phyloP scores from a whole-genome alignment of 2,113 vertebrate genomes.

The Cyphomyrus discorhynchus region DNA sequence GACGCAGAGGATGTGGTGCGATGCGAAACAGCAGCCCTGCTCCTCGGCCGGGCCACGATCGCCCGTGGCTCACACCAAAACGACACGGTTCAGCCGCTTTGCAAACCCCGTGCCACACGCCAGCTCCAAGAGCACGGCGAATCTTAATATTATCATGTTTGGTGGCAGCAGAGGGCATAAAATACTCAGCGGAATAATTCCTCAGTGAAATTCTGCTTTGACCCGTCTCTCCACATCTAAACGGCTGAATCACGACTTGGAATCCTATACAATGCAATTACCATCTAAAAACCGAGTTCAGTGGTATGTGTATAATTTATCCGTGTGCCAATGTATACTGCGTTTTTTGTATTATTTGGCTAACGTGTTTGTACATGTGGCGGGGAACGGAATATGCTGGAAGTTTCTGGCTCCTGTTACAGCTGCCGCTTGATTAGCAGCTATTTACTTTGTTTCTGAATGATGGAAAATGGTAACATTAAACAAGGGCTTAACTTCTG shows the following conservation, averaged over 20 bases:
- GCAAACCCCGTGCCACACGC: not conserved
- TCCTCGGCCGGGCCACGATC: not conserved
- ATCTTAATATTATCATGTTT: not conserved
- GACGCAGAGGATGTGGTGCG: conserved; percentile 4
- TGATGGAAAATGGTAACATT: not conserved
- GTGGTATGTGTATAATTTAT: not conserved
- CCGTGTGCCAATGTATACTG: not conserved
- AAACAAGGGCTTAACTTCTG: not conserved
- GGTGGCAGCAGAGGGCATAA: not conserved
- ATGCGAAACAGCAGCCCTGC: conserved; percentile 11
- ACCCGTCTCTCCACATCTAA: not conserved
- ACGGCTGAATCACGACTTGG: not conserved
- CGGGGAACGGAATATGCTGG: too few species aligned
- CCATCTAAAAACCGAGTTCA: not conserved
- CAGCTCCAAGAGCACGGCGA: not conserved
- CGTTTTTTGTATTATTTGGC: not conserved
- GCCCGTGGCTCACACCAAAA: conserved; percentile 5
- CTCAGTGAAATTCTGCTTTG: not conserved
- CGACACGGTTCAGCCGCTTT: not conserved
- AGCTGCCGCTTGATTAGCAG: not conserved
- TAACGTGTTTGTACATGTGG: not conserved
- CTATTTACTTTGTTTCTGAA: not conserved
- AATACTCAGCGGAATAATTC: not conserved
- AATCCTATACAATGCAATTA: not conserved
- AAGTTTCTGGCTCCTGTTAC: not conserved